Percentiles rank a stretch among this genome's conserved stretches.
phyloP scores from a whole-genome alignment of 2,888 invertebrate species.

The Ischnus inquisitorius region DNA sequence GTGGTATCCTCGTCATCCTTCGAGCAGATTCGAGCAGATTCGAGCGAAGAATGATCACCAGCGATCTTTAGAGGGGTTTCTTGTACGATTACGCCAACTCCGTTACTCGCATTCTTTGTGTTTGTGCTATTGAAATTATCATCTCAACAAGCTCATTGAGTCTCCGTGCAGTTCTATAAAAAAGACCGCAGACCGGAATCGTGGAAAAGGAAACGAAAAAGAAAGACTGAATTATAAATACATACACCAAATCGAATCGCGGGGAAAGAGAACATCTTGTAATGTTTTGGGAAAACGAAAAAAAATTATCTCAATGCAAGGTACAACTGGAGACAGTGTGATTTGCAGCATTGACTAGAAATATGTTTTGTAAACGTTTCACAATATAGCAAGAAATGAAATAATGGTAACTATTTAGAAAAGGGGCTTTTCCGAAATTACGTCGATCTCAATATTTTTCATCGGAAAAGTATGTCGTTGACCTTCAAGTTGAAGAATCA shows the following conservation, averaged over 20 bases:
- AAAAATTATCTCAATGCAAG: background rate
- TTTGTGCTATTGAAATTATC: slow-evolving; percentile 49
- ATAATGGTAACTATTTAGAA: too few relatives aligned
- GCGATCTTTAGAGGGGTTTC: slow-evolving; percentile 32
- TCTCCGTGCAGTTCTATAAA: slow-evolving; percentile 31
- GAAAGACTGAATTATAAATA: slow-evolving; percentile 36
- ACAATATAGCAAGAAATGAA: background rate
- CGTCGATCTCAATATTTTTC: too few relatives aligned
- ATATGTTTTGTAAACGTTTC: background rate
- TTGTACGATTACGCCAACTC: slow-evolving; percentile 47
- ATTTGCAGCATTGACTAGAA: background rate
- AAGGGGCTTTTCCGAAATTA: too few relatives aligned
- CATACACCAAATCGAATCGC: slow-evolving; percentile 14
- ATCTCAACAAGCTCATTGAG: slow-evolving; percentile 65
- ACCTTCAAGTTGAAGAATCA: too few relatives aligned
- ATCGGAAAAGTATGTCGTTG: too few relatives aligned
- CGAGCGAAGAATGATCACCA: background rate
- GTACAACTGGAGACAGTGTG: background rate
- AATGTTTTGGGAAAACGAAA: slow-evolving; percentile 4
- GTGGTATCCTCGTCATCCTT: slow-evolving; percentile 4
- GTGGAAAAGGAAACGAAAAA: background rate
- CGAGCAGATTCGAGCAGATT: slow-evolving; percentile 16
- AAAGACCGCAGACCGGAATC: slow-evolving; percentile 24
- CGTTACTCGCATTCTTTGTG: background rate
- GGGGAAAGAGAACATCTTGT: slow-evolving; percentile 1